These are phyloP conservation scores for Lophura nycthemera DNA, from an alignment of 2,113 vertebrate genomes.

Conservation along the genomic window DNA sequence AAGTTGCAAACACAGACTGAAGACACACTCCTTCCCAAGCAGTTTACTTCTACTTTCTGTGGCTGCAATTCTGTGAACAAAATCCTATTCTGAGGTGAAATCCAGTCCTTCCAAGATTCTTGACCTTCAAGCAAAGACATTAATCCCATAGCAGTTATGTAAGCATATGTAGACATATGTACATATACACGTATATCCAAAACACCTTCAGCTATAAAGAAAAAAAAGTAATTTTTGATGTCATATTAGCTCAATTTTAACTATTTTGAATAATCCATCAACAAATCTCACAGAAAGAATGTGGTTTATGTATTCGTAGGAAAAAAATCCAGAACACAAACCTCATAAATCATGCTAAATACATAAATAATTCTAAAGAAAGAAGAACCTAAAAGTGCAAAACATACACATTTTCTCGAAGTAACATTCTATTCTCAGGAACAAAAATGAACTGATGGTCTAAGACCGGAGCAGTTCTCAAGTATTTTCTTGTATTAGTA, in stretches of 20 bases:
- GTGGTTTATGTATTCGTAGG: neutral
- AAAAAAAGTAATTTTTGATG: neutral
- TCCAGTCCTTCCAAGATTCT: neutral
- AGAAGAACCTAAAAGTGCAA: slow-evolving; percentile 38
- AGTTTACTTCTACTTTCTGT: neutral
- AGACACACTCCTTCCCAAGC: neutral
- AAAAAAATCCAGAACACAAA: neutral
- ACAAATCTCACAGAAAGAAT: neutral
- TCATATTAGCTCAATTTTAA: neutral
- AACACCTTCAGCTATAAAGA: neutral
- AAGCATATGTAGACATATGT: rapidly evolving
- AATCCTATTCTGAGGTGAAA: neutral
- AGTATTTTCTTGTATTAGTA: neutral
- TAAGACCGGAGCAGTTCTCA: neutral
- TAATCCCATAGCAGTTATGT: neutral
- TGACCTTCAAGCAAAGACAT: neutral
- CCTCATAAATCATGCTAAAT: neutral
- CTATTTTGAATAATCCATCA: neutral
- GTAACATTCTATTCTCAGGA: neutral
- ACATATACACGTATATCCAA: rapidly evolving
- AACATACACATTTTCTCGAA: neutral
- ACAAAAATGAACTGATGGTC: neutral
- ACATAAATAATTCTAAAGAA: slow-evolving; percentile 40
- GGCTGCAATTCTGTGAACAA: neutral
- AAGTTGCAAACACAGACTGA: neutral